Percentiles rank a stretch among this genome's conserved stretches.
Conservation (phyloP, 1,140 invertebrate species). For the Zophobas morio region DNA sequence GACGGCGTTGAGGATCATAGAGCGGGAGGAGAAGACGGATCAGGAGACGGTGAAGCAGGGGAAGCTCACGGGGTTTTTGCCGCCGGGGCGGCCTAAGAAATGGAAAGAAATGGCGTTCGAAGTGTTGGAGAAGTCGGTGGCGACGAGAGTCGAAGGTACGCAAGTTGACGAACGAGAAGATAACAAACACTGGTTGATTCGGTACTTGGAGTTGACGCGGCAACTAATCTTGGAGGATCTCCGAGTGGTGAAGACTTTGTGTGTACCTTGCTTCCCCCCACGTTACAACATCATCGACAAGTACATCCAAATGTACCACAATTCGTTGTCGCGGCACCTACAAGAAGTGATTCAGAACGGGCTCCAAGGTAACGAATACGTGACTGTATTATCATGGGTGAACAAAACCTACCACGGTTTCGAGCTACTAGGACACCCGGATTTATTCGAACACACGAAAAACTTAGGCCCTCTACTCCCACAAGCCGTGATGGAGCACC, state of each 20-base stretch:
- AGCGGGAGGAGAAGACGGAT: slow-evolving; percentile 95
- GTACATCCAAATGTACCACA: slow-evolving; percentile 96
- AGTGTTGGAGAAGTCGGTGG: slow-evolving; percentile 88
- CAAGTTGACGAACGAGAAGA: slow-evolving; percentile 92
- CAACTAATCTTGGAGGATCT: slow-evolving; percentile 93
- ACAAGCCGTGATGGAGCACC: slow-evolving; percentile 79
- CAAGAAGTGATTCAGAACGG: slow-evolving; percentile 90
- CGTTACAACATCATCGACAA: slow-evolving; percentile 93
- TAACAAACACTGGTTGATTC: slow-evolving; percentile 97
- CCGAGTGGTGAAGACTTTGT: slow-evolving; percentile 91
- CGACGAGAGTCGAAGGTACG: slow-evolving; percentile 88
- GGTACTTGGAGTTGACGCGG: slow-evolving; percentile 80
- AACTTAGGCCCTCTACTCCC: slow-evolving; percentile 83
- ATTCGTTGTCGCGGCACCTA: slow-evolving; percentile 86
- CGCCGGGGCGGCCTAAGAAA: slow-evolving; percentile 92
- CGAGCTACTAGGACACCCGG: slow-evolving; percentile 90
- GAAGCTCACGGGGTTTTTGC: slow-evolving; percentile 89
- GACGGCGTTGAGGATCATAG: slow-evolving; percentile 95
- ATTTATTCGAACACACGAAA: slow-evolving; percentile 85
- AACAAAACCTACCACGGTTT: slow-evolving; percentile 87
- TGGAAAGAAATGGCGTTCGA: slow-evolving; percentile 92
- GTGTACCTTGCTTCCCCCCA: slow-evolving; percentile 96
- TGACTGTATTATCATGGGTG: slow-evolving; percentile 94
- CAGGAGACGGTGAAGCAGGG: slow-evolving; percentile 84
- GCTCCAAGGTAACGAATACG: slow-evolving; percentile 96